Percentiles rank a stretch among this genome's conserved stretches.
Evolutionary conservation across 2,797 vertebrate species (phyloP).

Genomic region (Centroberyx gerrardi): DNA sequence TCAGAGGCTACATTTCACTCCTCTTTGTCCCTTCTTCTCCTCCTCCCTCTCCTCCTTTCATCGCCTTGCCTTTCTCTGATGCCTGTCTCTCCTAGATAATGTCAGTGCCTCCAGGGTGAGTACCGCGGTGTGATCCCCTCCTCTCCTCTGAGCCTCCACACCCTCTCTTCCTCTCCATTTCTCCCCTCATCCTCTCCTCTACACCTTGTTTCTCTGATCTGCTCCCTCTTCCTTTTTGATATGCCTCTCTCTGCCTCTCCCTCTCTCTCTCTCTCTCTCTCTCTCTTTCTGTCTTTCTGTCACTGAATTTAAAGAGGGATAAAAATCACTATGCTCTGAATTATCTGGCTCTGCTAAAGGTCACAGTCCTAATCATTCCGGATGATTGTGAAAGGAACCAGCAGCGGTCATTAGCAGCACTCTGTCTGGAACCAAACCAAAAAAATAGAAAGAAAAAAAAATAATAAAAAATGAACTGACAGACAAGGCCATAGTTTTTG

Average conservation of each 20-base stretch:
- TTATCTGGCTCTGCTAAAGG: slow-evolving; percentile 81
- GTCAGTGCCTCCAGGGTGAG: slow-evolving; percentile 75
- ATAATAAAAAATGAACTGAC: slow-evolving; percentile 9
- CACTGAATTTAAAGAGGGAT: slow-evolving; percentile 63
- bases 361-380: slow-evolving; percentile 80
- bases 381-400: slow-evolving; percentile 67
- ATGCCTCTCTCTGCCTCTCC: background rate
- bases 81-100: slow-evolving; percentile 77
- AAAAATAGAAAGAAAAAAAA: slow-evolving; percentile 13
- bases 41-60: slow-evolving; percentile 52
- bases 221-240: slow-evolving; percentile 49
- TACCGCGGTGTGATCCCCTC: slow-evolving; percentile 72
- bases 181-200: slow-evolving; percentile 55
- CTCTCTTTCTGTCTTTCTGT: slow-evolving; percentile 20
- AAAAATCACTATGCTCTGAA: slow-evolving; percentile 78
- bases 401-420: slow-evolving; percentile 75
- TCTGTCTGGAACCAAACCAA: slow-evolving; percentile 64
- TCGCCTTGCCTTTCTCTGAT: slow-evolving; percentile 56
- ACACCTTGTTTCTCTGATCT: slow-evolving; percentile 60
- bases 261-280: slow-evolving; percentile 10
- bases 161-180: slow-evolving; percentile 54
- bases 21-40: slow-evolving; percentile 46
- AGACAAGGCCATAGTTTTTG: slow-evolving; percentile 60
- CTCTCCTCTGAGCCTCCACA: slow-evolving; percentile 60
- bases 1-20: slow-evolving; percentile 78